These are phyloP conservation scores for Eufriesea mexicana DNA, from an alignment of 1,140 invertebrate genomes.

Conservation along the genomic window DNA sequence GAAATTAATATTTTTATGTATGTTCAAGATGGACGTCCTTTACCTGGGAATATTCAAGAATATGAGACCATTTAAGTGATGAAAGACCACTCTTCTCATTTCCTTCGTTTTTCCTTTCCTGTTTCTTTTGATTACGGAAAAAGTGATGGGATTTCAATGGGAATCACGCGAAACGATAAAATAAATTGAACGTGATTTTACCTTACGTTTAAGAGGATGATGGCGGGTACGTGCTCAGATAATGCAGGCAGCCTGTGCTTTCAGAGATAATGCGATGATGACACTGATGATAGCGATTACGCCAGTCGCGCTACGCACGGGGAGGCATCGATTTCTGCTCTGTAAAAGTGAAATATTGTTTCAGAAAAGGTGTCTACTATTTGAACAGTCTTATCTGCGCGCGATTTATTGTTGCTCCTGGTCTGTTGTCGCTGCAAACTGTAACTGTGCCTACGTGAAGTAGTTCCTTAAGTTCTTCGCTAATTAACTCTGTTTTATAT, in stretches of 20 bases:
- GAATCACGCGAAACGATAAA: neutral
- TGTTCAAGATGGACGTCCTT: neutral
- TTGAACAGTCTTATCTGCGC: neutral
- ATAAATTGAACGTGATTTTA: neutral
- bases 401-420: neutral
- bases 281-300: constrained; percentile 23
- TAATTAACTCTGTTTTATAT: no score
- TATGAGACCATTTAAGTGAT: neutral
- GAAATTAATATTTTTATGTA: neutral
- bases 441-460: neutral
- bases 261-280: constrained; percentile 21
- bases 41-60: neutral
- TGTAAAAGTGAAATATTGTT: constrained; percentile 3
- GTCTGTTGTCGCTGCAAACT: neutral
- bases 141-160: neutral
- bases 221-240: neutral
- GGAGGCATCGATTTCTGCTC: constrained; percentile 16
- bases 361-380: neutral
- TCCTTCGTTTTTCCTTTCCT: neutral
- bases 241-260: neutral
- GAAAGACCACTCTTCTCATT: constrained; percentile 7
- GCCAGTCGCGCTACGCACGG: neutral
- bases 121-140: neutral
- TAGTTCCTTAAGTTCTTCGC: no score
- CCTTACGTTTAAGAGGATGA: neutral